These are phyloP conservation scores for Donacobius atricapilla DNA, from an alignment of 2,113 vertebrate genomes.

Conservation along the genomic window DNA sequence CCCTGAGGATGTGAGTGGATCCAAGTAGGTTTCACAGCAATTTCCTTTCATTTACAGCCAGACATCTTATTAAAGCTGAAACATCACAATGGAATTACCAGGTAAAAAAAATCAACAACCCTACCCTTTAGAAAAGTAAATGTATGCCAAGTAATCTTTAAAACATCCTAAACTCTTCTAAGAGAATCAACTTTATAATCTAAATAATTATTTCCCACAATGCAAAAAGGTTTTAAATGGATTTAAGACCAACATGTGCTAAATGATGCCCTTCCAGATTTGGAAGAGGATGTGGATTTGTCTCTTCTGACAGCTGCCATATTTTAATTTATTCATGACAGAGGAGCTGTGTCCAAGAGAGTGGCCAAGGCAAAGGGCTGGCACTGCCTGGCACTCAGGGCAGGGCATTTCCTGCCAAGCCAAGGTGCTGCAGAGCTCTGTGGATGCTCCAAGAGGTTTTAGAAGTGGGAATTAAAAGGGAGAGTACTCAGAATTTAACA, in stretches of 20 bases:
- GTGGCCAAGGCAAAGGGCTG: background rate
- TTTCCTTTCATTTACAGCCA: background rate
- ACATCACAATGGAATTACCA: background rate
- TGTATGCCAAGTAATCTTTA: background rate
- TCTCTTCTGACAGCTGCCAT: background rate
- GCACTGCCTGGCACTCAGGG: background rate
- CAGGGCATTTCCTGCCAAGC: background rate
- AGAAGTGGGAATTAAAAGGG: background rate
- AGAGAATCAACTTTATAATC: background rate
- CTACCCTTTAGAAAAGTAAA: background rate
- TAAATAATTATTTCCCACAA: background rate
- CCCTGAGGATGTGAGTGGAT: background rate
- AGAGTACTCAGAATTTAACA: background rate
- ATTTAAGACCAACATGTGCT: background rate
- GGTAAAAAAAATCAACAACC: rapidly evolving
- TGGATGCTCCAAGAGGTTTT: background rate
- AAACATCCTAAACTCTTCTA: background rate
- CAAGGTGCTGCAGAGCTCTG: background rate
- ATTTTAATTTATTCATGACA: background rate
- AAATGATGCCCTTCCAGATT: background rate
- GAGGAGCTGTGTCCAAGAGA: background rate
- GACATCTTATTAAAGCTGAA: background rate
- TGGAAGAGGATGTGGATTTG: background rate
- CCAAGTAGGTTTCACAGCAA: background rate
- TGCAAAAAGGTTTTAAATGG: background rate